phyloP scores from a whole-genome alignment of 2,888 invertebrate species.

The Agonopterix arenella region DNA sequence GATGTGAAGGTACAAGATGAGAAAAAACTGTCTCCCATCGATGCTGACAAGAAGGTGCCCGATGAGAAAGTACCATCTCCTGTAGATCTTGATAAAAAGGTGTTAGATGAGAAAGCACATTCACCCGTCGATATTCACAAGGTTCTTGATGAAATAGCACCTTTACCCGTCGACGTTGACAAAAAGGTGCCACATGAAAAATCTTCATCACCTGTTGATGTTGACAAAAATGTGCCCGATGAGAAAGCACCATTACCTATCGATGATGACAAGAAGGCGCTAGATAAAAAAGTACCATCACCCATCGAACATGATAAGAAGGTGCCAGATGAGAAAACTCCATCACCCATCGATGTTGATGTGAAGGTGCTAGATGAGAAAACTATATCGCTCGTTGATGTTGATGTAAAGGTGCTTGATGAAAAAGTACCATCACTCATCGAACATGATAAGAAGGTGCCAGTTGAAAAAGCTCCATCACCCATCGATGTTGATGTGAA shows the following conservation, averaged over 20 bases:
- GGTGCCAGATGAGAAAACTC: no score
- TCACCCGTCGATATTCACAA: not conserved
- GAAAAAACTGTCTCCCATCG: not conserved
- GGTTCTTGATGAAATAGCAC: not conserved
- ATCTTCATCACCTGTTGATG: not conserved
- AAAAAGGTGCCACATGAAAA: not conserved
- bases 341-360: no score
- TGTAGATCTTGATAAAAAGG: no score
- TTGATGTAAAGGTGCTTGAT: not conserved
- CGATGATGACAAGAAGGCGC: not conserved
- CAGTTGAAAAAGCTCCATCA: conserved; percentile 6
- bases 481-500: conserved; percentile 3
- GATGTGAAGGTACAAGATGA: not conserved
- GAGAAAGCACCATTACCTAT: not conserved
- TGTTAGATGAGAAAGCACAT: not conserved
- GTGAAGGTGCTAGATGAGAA: no score
- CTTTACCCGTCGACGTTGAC: not conserved
- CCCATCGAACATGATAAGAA: not conserved
- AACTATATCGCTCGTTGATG: no score
- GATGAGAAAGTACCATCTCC: not conserved
- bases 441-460: not conserved
- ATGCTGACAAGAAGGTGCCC: not conserved
- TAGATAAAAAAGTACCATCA: not conserved
- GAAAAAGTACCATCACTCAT: not conserved
- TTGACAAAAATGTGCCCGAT: not conserved